Conservation (phyloP, 2,888 invertebrate species). For the Pyrochroa serraticornis region DNA sequence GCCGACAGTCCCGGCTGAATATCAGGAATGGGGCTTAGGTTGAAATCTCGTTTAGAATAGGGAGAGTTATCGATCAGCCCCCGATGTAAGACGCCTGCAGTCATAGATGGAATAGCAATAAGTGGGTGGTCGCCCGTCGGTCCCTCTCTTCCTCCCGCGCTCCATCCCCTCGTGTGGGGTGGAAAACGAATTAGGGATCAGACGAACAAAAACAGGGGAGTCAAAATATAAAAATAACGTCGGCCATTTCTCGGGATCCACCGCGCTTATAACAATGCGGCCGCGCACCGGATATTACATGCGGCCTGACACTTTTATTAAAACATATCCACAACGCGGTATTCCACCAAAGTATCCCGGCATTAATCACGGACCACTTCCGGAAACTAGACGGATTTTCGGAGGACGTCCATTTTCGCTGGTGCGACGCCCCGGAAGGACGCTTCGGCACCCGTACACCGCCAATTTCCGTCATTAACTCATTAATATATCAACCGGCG, state of each 20-base stretch:
- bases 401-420: no score
- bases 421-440: no score
- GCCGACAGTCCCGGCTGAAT: conserved; percentile 36
- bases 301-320: conserved; percentile 40
- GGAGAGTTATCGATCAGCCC: conserved; percentile 53
- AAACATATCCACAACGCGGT: conserved; percentile 34
- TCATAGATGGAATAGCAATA: conserved; percentile 57
- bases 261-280: conserved; percentile 33
- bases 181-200: conserved; percentile 57
- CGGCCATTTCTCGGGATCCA: conserved; percentile 41
- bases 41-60: conserved; percentile 52
- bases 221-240: conserved; percentile 54
- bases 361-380: no score
- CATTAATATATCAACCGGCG: no score
- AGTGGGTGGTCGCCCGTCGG: conserved; percentile 51
- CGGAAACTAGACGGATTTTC: no score
- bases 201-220: conserved; percentile 55
- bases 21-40: conserved; percentile 45
- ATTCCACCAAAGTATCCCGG: no score
- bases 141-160: conserved; percentile 26
- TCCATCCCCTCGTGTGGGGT: conserved; percentile 37
- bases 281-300: conserved; percentile 40
- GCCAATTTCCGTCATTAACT: no score
- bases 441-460: no score
- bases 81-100: conserved; percentile 53